Evolutionary conservation across 2,888 invertebrate genomes (phyloP), one percentile per base, ranked within the genome.

Genomic region (Ophion costatus): DNA sequence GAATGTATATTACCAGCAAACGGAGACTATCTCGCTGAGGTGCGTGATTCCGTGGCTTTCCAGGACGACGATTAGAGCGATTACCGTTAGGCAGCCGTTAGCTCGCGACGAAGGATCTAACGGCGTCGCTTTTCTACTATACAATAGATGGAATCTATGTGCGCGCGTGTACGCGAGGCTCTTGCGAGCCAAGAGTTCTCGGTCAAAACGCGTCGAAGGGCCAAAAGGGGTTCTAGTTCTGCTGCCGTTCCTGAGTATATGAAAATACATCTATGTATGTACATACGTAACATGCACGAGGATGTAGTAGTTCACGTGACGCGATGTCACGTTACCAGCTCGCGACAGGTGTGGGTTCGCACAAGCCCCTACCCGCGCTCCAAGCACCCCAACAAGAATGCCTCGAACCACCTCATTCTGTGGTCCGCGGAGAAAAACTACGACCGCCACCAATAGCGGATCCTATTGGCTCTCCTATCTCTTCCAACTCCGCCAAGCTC

Each of bases 281-380:
- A 70, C 45, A 70, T 33, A 14, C 22, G 29, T 33, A n/a, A 38
- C 33, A n/a, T 38, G 71, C 7, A 38, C 38, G 59, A 20, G 38
- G 20, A 59, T 59, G 56, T 70, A 56, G 14, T 70, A 56, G 86
- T 88, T 91, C 89, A 90, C 90, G 90, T 89, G 91, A 90, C 89
- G 88, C 90, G 90, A 91, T 91, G 91, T 91, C 91, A 91, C 90
- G 91, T 91, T 90, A 91, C 91, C 86, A 64, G 87, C 70, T 86
- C 79, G 78, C 88, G 85, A 85, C 85, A 85, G 85, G 85, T 85
- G 85, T 85, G 82, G 85, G 85, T 85, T 85, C 85, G 85, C 85
- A 85, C 85, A 85, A 74, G 66, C 71, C 77, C 85, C 84, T 80
- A 77, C 73, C 63, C 59, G 59, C 79, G 29, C 67, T 73, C 57